These are phyloP conservation scores for Tenthredo livida DNA, from an alignment of 2,888 invertebrate species.

Conservation along the genomic window DNA sequence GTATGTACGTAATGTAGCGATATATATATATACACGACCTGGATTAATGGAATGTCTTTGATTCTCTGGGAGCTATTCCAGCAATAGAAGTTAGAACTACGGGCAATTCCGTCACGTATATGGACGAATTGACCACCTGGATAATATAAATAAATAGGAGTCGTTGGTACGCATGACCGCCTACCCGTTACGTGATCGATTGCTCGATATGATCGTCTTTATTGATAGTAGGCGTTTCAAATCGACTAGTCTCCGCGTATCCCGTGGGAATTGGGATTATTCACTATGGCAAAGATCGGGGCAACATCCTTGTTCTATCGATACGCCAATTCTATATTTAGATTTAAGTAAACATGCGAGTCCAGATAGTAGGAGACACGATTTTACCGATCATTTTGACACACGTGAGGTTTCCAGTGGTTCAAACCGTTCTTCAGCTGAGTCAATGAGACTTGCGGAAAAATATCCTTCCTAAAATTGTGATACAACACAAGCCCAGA, in stretches of 20 bases:
- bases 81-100: conserved; percentile 42
- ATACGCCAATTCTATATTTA: background rate
- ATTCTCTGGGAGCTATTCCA: conserved; percentile 41
- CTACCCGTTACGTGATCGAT: conserved; percentile 71
- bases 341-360: background rate
- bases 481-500: background rate
- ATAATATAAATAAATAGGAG: conserved; percentile 72
- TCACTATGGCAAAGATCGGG: conserved; percentile 3
- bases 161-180: conserved; percentile 68
- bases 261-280: conserved; percentile 49
- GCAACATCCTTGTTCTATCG: conserved; percentile 1
- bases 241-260: background rate
- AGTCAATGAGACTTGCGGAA: no score
- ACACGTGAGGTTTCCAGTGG: background rate
- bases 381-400: background rate
- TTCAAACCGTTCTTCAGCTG: background rate
- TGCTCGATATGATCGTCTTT: conserved; percentile 59
- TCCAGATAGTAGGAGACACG: background rate
- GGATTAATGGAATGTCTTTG: conserved; percentile 45
- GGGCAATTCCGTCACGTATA: conserved; percentile 68
- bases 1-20: background rate
- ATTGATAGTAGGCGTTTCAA: conserved; percentile 41
- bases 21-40: conserved; percentile 16
- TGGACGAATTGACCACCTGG: conserved; percentile 72
- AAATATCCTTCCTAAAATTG: no score